A percentile compares a stretch with the other conserved stretches of the same genome.
These are phyloP conservation scores for Sylvietta virens DNA, from an alignment of 2,113 vertebrate species.

Conservation along the genomic window DNA sequence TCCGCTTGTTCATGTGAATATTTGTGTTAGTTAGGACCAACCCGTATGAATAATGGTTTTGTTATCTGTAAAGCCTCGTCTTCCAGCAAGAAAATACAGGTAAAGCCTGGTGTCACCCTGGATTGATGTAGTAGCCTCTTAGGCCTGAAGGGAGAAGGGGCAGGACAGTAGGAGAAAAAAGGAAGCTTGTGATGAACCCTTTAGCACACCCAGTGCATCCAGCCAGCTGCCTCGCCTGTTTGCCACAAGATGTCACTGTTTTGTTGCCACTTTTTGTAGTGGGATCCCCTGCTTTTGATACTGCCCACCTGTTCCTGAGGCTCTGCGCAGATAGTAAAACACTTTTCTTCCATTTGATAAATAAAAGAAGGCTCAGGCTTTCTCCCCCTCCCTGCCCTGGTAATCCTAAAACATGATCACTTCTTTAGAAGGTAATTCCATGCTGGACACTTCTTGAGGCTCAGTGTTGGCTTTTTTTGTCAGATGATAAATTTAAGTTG, in stretches of 20 bases:
- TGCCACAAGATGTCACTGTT: conserved; percentile 20
- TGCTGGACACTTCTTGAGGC: not conserved
- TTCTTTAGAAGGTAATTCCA: not conserved
- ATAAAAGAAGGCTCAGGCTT: not conserved
- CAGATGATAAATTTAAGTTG: not conserved
- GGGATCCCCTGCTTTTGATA: not conserved
- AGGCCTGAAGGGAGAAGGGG: not conserved
- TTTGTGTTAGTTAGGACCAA: not conserved
- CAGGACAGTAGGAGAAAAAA: not conserved
- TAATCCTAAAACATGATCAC: not conserved
- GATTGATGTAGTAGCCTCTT: not conserved
- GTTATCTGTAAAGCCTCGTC: not conserved
- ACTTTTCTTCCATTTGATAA: not conserved
- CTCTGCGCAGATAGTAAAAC: not conserved
- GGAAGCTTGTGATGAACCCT: not conserved
- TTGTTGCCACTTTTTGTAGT: not conserved
- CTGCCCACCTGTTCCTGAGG: not conserved
- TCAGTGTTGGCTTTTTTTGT: not conserved
- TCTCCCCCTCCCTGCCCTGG: not conserved
- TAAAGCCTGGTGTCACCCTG: not conserved
- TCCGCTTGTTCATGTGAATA: not conserved
- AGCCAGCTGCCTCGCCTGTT: not conserved
- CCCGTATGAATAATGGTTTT: not conserved
- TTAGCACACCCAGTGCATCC: not conserved
- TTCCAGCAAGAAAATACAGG: not conserved